These are phyloP conservation scores for Episyrphus balteatus DNA, from an alignment of 1,140 invertebrate species.

Conservation along the genomic window DNA sequence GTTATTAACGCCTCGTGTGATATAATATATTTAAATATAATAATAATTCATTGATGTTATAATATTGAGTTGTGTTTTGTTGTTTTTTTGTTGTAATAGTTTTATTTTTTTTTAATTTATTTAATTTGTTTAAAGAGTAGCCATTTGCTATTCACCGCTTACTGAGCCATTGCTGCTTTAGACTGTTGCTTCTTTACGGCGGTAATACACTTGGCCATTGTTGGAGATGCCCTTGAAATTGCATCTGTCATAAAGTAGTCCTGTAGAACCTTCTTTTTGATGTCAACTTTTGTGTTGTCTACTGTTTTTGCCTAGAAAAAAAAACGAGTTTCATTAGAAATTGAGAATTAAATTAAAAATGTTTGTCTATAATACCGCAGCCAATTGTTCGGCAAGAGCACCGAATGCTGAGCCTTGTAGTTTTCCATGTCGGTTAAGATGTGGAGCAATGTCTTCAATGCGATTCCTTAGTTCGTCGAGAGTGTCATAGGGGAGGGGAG, in stretches of 20 bases:
- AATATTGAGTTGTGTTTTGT: too few species aligned
- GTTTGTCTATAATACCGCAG: slow-evolving; percentile 42
- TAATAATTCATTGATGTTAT: too few species aligned
- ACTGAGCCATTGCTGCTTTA: too few species aligned
- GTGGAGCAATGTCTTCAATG: slow-evolving; percentile 77
- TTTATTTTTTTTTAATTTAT: too few species aligned
- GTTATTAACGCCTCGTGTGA: too few species aligned
- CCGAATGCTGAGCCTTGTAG: slow-evolving; percentile 79
- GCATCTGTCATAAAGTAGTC: slow-evolving; percentile 98
- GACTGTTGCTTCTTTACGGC: slow-evolving; percentile 58
- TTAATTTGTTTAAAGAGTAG: too few species aligned
- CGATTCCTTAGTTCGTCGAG: slow-evolving; percentile 73
- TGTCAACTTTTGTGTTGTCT: slow-evolving; percentile 46
- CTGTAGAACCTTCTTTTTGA: slow-evolving; percentile 69
- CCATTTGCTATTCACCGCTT: too few species aligned
- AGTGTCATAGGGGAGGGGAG: slow-evolving; percentile 79
- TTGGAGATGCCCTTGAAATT: slow-evolving; percentile 90
- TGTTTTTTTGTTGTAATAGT: too few species aligned
- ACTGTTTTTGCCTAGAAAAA: slow-evolving; percentile 41
- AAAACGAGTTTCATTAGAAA: background rate
- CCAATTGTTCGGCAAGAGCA: slow-evolving; percentile 57
- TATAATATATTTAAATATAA: too few species aligned
- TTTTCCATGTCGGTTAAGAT: slow-evolving; percentile 71
- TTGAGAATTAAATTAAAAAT: background rate
- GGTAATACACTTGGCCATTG: slow-evolving; percentile 97